These are phyloP conservation scores for Dryadula phaetusa DNA, from an alignment of 2,888 invertebrate genomes.

Conservation along the genomic window DNA sequence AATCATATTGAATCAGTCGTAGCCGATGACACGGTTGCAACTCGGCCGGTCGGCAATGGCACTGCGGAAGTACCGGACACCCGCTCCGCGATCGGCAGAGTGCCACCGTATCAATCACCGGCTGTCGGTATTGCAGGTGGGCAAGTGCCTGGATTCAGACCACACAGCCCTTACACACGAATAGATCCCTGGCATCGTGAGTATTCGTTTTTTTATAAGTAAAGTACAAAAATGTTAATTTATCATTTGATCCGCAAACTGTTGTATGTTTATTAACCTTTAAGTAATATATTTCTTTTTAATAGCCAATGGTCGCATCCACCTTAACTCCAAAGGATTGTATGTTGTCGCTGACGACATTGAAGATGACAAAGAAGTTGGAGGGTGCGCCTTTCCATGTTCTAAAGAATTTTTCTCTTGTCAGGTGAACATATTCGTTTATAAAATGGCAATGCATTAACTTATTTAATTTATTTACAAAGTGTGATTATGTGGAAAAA, in stretches of 20 bases:
- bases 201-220: slow-evolving; percentile 46
- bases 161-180: slow-evolving; percentile 66
- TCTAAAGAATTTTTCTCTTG: slow-evolving; percentile 70
- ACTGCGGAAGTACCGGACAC: slow-evolving; percentile 68
- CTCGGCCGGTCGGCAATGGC: slow-evolving; percentile 60
- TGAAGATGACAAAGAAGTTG: slow-evolving; percentile 63
- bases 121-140: slow-evolving; percentile 75
- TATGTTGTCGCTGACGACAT: slow-evolving; percentile 68
- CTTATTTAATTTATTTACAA: not conserved
- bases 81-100: slow-evolving; percentile 70
- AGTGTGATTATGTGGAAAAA: slow-evolving; percentile 11
- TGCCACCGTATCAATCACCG: slow-evolving; percentile 80
- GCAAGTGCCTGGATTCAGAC: slow-evolving; percentile 68
- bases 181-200: slow-evolving; percentile 74
- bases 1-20: slow-evolving; percentile 19
- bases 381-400: slow-evolving; percentile 67
- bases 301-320: slow-evolving; percentile 46
- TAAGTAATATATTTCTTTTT: not conserved
- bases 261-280: not conserved
- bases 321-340: slow-evolving; percentile 43
- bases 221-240: not conserved
- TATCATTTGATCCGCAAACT: not conserved
- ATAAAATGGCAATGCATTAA: not conserved
- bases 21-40: slow-evolving; percentile 39
- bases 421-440: slow-evolving; percentile 58